Base-by-base conservation (phyloP, 2,888 invertebrate genomes). In the Tetragonula carbonaria region DNA sequence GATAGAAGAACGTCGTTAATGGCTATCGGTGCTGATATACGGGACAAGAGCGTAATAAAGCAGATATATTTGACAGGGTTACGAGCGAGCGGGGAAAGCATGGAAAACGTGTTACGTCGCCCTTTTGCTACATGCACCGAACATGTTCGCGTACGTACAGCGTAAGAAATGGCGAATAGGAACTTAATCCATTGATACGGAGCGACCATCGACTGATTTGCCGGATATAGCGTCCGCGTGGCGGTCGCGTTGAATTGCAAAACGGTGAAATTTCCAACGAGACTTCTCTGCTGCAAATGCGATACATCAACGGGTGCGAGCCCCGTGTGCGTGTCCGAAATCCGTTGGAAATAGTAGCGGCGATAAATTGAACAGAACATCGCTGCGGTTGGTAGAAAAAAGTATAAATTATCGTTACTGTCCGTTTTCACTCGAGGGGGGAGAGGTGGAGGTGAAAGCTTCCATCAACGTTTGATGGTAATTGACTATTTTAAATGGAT, bases 61-160 rank as follows among this genome's bases (percentile, higher is more conserved):
- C 75, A 75, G 66, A 66, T 70, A 74, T 78, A 84, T 84, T 78
- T 80, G 76, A 70, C 70, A 74, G 71, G 78, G 73, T 85, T 80
- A 85, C 84, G 84, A 84, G 84, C 71, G 23, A 59, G 55, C 66
- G 55, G 50, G 74, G 65, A 38, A 82, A 71, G 65, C 77, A 50
- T 55, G 59, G 73, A 51, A 73, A 68, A 57, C 76, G 68, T 76
- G 67, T 81, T 65, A 51, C 82, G 73, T 83, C 53, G 73, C 50
- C 18, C 51, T 57, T 55, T 66, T 55, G 38, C 18, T 38, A 6
- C 18, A n/a, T 18, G 51, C 33, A 2, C 13, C 4, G 21, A 11
- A 11, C 0, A 63, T 21, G 33, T 21, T 13, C 33, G 21, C 63
- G 11, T 21, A 33, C 70, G 55, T 70, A 71, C 71, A 74, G 62